A percentile compares a stretch with the other conserved stretches of the same genome.
These are phyloP conservation scores for Parnassius apollo DNA, from an alignment of 2,888 invertebrate genomes.

Conservation along the genomic window DNA sequence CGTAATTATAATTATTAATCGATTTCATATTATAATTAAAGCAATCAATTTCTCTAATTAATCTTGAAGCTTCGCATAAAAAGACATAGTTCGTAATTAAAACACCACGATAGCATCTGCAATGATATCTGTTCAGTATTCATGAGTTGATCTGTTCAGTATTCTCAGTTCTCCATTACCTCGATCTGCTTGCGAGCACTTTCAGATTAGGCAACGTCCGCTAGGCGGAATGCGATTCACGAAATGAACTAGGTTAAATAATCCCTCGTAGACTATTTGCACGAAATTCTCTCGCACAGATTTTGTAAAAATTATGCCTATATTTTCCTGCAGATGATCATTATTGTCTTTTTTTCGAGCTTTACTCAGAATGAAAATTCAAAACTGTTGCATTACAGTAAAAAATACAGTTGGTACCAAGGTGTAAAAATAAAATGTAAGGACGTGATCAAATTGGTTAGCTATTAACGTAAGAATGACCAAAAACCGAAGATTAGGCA, in stretches of 20 bases:
- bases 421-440: too few species aligned
- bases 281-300: conserved; percentile 29
- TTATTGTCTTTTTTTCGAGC: too few species aligned
- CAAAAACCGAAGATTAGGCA: too few species aligned
- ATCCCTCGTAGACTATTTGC: conserved; percentile 53
- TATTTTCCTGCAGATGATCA: too few species aligned
- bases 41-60: conserved; percentile 7
- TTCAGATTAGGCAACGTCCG: conserved; percentile 59
- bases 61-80: conserved; percentile 1
- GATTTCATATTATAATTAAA: conserved; percentile 11
- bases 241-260: conserved; percentile 56
- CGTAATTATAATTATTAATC: neutral
- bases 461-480: too few species aligned
- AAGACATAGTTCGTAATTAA: conserved; percentile 12
- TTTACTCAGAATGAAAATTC: too few species aligned
- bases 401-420: too few species aligned
- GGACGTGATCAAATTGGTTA: too few species aligned
- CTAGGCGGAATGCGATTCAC: conserved; percentile 31
- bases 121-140: conserved; percentile 55
- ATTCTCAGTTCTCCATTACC: conserved; percentile 54
- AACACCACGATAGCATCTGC: conserved; percentile 17
- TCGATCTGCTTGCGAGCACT: conserved; percentile 67
- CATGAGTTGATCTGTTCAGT: conserved; percentile 48
- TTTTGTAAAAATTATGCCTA: conserved; percentile 1
- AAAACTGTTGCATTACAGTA: too few species aligned